A percentile compares a stretch with the other conserved stretches of the same genome.
Evolutionary conservation across 2,888 invertebrate genomes (phyloP).

Genomic region (Eubasilissa splendida): DNA sequence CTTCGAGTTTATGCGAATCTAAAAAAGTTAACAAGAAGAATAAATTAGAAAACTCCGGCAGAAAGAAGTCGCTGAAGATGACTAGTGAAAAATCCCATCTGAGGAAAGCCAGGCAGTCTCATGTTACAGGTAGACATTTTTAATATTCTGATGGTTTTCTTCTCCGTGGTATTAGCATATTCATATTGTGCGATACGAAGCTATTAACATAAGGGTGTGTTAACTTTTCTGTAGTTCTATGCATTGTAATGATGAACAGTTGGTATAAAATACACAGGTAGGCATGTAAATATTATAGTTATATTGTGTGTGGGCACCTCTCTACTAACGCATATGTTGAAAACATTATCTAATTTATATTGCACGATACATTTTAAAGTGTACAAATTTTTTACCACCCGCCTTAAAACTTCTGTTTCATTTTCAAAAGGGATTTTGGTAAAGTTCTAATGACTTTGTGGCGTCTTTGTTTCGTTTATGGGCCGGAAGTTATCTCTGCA

Average conservation of each 20-base stretch:
- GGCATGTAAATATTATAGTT: too few relatives aligned
- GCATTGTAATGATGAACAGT: slow-evolving; percentile 1
- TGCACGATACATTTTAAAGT: too few relatives aligned
- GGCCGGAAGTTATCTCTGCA: too few relatives aligned
- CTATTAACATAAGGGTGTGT: neutral
- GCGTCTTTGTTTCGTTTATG: too few relatives aligned
- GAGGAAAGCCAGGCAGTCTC: slow-evolving; percentile 51
- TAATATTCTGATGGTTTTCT: slow-evolving; percentile 20
- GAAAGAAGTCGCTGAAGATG: slow-evolving; percentile 54
- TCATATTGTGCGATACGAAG: neutral
- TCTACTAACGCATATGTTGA: too few relatives aligned
- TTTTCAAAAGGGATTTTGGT: too few relatives aligned
- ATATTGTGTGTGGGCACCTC: too few relatives aligned
- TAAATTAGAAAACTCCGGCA: slow-evolving; percentile 42
- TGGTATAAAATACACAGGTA: neutral
- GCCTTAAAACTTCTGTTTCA: too few relatives aligned
- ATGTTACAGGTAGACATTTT: slow-evolving; percentile 51
- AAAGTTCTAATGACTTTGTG: too few relatives aligned
- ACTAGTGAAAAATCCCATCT: slow-evolving; percentile 45
- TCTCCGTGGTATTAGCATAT: neutral
- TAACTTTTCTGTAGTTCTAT: neutral
- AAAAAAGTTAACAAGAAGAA: slow-evolving; percentile 40
- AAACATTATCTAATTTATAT: too few relatives aligned
- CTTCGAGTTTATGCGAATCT: neutral
- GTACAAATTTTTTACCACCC: too few relatives aligned